A percentile compares a stretch with the other conserved stretches of the same genome.
Evolutionary conservation across 2,888 invertebrate genomes (phyloP).

Genomic region (Rapana venosa): DNA sequence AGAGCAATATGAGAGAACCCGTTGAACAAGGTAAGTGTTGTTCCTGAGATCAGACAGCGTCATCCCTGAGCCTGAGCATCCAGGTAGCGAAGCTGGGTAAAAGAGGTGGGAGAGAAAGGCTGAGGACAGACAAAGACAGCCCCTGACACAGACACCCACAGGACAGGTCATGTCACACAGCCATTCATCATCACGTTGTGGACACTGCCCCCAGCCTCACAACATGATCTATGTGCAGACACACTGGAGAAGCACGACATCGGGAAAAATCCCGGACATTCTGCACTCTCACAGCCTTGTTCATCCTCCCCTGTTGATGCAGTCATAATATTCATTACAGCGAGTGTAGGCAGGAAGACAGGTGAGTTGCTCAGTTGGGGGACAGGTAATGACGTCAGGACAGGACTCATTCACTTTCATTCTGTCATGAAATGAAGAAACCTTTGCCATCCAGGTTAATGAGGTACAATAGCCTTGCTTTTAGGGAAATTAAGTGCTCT

Average conservation of each 20-base stretch:
- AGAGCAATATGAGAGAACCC: neutral
- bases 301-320: conserved; percentile 46
- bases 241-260: conserved; percentile 39
- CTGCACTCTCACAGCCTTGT: neutral
- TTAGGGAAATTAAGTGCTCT: too few relatives aligned
- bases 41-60: neutral
- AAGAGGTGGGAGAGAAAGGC: neutral
- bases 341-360: conserved; percentile 39
- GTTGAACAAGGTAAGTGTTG: neutral
- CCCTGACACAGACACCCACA: conserved; percentile 23
- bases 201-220: conserved; percentile 48
- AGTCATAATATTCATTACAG: conserved; percentile 36
- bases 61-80: conserved; percentile 10
- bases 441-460: neutral
- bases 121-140: neutral
- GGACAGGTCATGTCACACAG: conserved; percentile 41
- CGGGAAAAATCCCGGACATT: conserved; percentile 43
- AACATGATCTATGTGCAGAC: conserved; percentile 44
- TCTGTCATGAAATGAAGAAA: neutral
- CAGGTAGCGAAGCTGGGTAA: conserved; percentile 15
- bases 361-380: neutral
- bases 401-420: neutral
- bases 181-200: conserved; percentile 47
- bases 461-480: neutral
- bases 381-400: conserved; percentile 32